Evolutionary conservation across 2,113 vertebrate genomes (phyloP).

Genomic region (Craseonycteris thonglongyai): DNA sequence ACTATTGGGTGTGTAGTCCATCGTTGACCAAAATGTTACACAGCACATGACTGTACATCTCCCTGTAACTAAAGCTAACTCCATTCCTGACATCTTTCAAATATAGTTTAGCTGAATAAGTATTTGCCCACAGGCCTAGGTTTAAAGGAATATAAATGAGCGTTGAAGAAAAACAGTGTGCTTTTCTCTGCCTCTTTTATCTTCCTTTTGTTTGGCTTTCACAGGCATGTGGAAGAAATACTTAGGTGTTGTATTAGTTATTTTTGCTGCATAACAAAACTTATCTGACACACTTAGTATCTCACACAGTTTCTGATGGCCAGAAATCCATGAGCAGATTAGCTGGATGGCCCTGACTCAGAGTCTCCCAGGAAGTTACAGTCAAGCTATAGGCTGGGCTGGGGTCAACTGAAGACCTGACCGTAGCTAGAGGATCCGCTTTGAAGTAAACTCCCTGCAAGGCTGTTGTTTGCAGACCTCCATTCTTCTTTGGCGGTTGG

Average conservation of each 20-base stretch:
- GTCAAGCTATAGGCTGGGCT: background rate
- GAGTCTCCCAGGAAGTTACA: background rate
- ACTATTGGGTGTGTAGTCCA: background rate
- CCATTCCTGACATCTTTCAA: background rate
- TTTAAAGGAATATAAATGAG: constrained; percentile 13
- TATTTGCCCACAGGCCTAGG: background rate
- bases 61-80: background rate
- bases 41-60: background rate
- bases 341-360: background rate
- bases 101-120: background rate
- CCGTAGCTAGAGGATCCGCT: background rate
- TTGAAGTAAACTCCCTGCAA: background rate
- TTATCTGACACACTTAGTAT: background rate
- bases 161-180: background rate
- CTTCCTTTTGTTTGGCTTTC: constrained; percentile 25
- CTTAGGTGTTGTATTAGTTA: background rate
- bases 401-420: background rate
- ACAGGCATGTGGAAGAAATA: background rate
- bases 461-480: background rate
- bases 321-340: background rate
- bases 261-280: constrained; percentile 14
- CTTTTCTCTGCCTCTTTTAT: background rate
- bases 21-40: background rate
- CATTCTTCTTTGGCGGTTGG: background rate
- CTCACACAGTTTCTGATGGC: background rate